Evolutionary conservation across 2,888 invertebrate genomes (phyloP).

Genomic region (Resseliella maxima): DNA sequence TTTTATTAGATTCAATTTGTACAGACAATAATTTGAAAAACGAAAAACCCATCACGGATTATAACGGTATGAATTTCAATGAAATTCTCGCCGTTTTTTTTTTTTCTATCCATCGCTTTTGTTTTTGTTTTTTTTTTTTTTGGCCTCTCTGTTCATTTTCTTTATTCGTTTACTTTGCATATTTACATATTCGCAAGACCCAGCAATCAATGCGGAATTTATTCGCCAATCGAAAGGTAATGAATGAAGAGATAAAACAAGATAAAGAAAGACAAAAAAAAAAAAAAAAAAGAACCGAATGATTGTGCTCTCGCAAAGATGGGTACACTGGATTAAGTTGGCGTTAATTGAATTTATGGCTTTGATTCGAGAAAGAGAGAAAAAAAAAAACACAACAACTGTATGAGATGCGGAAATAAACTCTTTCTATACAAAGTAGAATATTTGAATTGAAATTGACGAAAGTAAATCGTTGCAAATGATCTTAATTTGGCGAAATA

Average conservation of each 20-base stretch:
- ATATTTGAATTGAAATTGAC: neutral
- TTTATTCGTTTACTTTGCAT: neutral
- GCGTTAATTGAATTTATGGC: neutral
- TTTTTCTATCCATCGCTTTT: neutral
- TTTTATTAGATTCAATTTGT: conserved; percentile 26
- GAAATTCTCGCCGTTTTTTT: neutral
- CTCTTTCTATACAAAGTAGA: too few relatives aligned
- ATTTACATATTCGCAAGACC: too few relatives aligned
- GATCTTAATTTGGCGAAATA: neutral
- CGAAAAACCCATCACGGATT: neutral
- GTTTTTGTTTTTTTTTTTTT: too few relatives aligned
- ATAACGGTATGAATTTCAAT: neutral
- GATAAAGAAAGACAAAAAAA: too few relatives aligned
- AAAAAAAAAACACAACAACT: neutral
- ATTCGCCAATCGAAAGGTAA: too few relatives aligned
- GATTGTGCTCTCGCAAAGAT: too few relatives aligned
- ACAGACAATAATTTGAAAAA: neutral
- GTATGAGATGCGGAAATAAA: neutral
- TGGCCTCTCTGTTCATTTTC: neutral
- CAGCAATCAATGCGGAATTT: too few relatives aligned
- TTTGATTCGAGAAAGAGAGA: neutral
- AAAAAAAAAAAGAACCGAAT: too few relatives aligned
- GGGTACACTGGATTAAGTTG: neutral
- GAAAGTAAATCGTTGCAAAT: neutral
- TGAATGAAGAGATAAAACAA: too few relatives aligned